phyloP scores from a whole-genome alignment of 2,113 vertebrate species.

The Maccullochella peelii region DNA sequence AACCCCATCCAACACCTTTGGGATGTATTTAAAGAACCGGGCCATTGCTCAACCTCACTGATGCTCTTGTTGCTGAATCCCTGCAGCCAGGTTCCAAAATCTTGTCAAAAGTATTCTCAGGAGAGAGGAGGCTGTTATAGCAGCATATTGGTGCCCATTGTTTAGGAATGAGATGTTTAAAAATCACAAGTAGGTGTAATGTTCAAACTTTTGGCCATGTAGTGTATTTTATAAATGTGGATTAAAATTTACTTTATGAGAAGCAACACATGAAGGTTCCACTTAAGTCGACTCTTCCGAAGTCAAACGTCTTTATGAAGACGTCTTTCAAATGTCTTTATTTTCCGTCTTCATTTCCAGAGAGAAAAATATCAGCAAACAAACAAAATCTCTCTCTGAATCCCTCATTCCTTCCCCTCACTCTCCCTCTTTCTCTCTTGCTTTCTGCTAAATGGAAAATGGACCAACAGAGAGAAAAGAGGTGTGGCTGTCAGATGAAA shows the following conservation, averaged over 20 bases:
- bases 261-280: not conserved
- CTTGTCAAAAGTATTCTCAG: not conserved
- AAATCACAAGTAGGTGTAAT: not conserved
- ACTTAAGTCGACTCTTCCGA: not conserved
- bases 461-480: conserved; percentile 58
- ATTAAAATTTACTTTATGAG: conserved; percentile 4
- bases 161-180: not conserved
- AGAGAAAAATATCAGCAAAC: conserved; percentile 3
- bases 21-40: not conserved
- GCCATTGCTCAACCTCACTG: not conserved
- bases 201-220: not conserved
- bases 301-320: not conserved
- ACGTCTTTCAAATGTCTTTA: not conserved
- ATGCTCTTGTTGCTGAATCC: not conserved
- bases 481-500: conserved; percentile 70
- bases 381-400: conserved; percentile 43
- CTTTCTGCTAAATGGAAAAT: conserved; percentile 66
- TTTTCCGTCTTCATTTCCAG: conserved; percentile 16
- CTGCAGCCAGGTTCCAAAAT: not conserved
- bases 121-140: not conserved
- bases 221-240: not conserved
- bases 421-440: conserved; percentile 16
- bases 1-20: not conserved
- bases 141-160: not conserved
- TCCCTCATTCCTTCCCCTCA: conserved; percentile 3